Percentiles rank a stretch among this genome's conserved stretches.
These are phyloP conservation scores for Rhynchomys soricoides DNA, from an alignment of 2,113 vertebrate genomes.

Conservation along the genomic window DNA sequence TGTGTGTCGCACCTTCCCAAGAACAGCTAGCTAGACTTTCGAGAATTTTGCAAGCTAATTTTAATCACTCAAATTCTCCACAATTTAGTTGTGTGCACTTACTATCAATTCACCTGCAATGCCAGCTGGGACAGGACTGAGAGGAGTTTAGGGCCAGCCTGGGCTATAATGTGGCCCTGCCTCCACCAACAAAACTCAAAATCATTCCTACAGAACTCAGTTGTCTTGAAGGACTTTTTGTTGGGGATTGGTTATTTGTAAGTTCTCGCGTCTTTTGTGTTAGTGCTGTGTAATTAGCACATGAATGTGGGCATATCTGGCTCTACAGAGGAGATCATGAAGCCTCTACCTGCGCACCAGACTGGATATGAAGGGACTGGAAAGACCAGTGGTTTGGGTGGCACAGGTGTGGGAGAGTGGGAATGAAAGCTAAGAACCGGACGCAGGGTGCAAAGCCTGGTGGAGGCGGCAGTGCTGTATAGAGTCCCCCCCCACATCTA, in stretches of 20 bases:
- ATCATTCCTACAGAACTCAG: too few relatives aligned
- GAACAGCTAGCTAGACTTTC: neutral
- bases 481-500: neutral
- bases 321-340: neutral
- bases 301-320: fast-evolving
- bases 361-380: neutral
- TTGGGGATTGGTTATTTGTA: neutral
- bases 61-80: neutral
- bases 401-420: neutral
- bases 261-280: neutral
- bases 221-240: neutral
- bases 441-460: neutral
- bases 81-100: neutral
- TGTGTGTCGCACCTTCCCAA: neutral
- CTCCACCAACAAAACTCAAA: too few relatives aligned
- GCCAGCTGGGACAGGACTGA: neutral
- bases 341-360: neutral
- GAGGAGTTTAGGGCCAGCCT: neutral
- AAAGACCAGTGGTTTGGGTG: neutral
- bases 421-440: neutral
- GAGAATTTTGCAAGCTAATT: neutral
- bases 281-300: neutral
- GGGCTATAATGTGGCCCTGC: neutral
- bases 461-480: neutral
- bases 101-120: neutral